These are phyloP conservation scores for Drosophila mercatorum DNA, from an alignment of 2,888 invertebrate species.

Conservation along the genomic window DNA sequence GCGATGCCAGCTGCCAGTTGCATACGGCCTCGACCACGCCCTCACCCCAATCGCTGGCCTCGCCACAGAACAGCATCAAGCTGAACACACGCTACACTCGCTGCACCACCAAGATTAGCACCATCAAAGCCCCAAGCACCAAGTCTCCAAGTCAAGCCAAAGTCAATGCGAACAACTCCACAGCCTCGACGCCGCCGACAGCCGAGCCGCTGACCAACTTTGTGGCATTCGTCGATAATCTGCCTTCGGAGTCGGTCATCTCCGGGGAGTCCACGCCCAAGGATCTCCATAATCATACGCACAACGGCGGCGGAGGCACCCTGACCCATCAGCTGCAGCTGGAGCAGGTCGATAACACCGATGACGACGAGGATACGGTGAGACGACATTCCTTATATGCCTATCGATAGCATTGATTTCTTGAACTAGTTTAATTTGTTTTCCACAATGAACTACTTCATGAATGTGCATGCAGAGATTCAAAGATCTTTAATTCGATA, in stretches of 20 bases:
- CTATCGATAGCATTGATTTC: neutral
- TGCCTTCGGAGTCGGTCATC: constrained; percentile 82
- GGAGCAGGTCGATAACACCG: constrained; percentile 64
- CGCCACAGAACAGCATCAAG: constrained; percentile 69
- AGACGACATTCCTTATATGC: constrained; percentile 30
- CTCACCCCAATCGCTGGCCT: constrained; percentile 56
- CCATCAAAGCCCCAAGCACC: neutral
- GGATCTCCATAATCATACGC: constrained; percentile 72
- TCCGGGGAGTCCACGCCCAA: constrained; percentile 83
- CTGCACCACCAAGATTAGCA: constrained; percentile 20
- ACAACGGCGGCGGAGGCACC: constrained; percentile 32
- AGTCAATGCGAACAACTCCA: constrained; percentile 4
- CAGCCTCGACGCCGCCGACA: constrained; percentile 2
- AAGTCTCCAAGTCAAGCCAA: constrained; percentile 13
- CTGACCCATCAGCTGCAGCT: constrained; percentile 46
- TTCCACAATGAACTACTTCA: neutral
- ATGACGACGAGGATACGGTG: constrained; percentile 81
- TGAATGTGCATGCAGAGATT: no score
- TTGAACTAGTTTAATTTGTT: neutral
- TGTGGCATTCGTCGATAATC: constrained; percentile 80
- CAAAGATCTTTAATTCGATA: neutral
- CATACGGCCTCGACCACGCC: constrained; percentile 31
- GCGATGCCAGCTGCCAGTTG: neutral
- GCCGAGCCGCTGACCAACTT: constrained; percentile 47
- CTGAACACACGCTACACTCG: constrained; percentile 75